These are phyloP conservation scores for Asarcornis scutulata DNA, from an alignment of 2,113 vertebrate genomes.

Conservation along the genomic window DNA sequence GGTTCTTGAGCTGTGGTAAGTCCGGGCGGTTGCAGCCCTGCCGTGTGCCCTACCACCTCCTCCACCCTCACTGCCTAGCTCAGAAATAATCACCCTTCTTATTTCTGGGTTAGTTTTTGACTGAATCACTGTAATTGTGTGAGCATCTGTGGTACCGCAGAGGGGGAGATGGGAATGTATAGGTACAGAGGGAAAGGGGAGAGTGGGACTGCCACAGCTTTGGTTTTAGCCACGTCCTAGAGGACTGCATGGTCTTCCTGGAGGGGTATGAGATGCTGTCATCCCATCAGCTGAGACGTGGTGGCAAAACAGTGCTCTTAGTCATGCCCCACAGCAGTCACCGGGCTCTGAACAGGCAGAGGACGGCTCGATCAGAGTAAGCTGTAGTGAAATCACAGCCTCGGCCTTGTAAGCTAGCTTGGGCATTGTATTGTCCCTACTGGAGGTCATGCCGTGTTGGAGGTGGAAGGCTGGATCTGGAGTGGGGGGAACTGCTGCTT, in stretches of 20 bases:
- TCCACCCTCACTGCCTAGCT: neutral
- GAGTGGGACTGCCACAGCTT: neutral
- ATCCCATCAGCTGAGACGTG: neutral
- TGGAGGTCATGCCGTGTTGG: neutral
- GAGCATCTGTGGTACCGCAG: neutral
- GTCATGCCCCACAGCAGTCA: neutral
- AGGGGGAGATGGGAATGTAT: neutral
- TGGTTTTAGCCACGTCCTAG: neutral
- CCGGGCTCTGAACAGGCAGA: neutral
- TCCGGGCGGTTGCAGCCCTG: neutral
- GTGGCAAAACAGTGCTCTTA: neutral
- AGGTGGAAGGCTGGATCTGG: neutral
- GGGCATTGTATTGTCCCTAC: neutral
- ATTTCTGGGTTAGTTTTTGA: neutral
- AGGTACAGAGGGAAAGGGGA: neutral
- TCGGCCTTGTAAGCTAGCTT: neutral
- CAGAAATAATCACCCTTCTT: neutral
- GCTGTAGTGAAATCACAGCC: neutral
- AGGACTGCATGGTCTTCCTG: neutral
- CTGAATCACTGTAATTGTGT: neutral
- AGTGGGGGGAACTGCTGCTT: neutral
- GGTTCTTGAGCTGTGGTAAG: neutral
- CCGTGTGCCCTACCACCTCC: accelerated
- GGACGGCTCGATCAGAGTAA: neutral
- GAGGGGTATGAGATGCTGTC: neutral